Base-by-base conservation (phyloP, 2,797 vertebrate species). In the Gallirallus australis region DNA sequence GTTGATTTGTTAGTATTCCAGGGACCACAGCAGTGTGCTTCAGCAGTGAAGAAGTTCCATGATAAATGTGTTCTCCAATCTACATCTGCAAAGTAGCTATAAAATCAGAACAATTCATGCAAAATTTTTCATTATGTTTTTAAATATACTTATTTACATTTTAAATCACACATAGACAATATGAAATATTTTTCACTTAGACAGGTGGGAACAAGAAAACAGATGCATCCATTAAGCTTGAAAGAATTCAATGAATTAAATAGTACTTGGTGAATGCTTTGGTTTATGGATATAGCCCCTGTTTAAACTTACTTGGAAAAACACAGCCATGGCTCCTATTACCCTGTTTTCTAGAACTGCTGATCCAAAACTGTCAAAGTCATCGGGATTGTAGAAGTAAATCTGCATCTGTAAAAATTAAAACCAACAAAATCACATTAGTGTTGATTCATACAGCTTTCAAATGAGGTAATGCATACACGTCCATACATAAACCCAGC, bases 331-430 rank as follows among this genome's bases (percentile, higher is more conserved):
- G 80, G 99, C 99, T 72, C 99, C 99, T 11, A 99, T 98, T 90
- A 98, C 98, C 93, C 99, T 98, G 98, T 99, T 99, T 97, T 99
- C 99, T 91, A 98, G 98, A 97, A 99, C 98, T 39, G 99, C 99
- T 23, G 98, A 98, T 77, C 98, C 98, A 95, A 99, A 99, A 96
- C 99, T 99, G 98, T 99, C 99, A 82, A 99, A 99, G 98, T 99
- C 99, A 40, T 99, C 99, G 1, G 99, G 99, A 97, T 99, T 99
- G 97, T 99, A 99, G 98, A 99, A 99, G 98, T 99, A 99, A 97
- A 99, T 99, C 98, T 99, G 99, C 99, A 99, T 99, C 99, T 99
- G 98, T 96, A 95, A 95, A 94, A 97, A 95, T 96, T 82, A 97
- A 81, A 94, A 92, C 39, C 73, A 94, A 93, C 64, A 90, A 82